These are phyloP conservation scores for Pogoniulus pusillus DNA, from an alignment of 2,797 vertebrate genomes.

Conservation along the genomic window DNA sequence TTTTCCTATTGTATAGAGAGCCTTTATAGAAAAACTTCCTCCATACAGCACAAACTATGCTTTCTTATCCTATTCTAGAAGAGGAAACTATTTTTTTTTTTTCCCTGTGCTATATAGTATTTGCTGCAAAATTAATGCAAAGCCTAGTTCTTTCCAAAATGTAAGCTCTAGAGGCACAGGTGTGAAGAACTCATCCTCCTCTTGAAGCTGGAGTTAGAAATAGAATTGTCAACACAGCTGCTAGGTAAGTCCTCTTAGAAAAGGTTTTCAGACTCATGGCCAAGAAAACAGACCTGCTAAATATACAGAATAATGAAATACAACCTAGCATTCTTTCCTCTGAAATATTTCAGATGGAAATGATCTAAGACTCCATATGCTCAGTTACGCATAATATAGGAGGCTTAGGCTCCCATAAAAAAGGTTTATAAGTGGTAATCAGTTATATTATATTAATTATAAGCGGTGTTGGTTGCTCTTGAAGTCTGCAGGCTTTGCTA, in stretches of 20 bases:
- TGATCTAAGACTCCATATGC: conserved; percentile 57
- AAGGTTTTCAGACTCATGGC: conserved; percentile 19
- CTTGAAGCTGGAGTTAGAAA: conserved; percentile 48
- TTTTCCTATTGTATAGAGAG: not conserved
- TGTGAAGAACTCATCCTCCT: conserved; percentile 51
- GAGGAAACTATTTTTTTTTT: not conserved
- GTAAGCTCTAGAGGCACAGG: conserved; percentile 43
- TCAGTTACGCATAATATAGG: conserved; percentile 13
- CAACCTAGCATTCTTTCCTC: conserved; percentile 5
- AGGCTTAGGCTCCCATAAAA: conserved; percentile 26
- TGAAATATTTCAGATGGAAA: conserved; percentile 45
- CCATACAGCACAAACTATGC: not conserved
- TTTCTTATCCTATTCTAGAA: not conserved
- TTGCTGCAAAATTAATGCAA: conserved; percentile 50
- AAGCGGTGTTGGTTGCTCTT: conserved; percentile 31
- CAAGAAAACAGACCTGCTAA: conserved; percentile 51
- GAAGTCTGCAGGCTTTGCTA: conserved; percentile 43
- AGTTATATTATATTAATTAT: conserved; percentile 60
- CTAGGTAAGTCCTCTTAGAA: conserved; percentile 45
- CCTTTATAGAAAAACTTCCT: not conserved
- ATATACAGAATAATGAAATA: conserved; percentile 53
- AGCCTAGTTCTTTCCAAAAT: conserved; percentile 10
- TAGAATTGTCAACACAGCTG: conserved; percentile 63
- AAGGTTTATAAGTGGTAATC: conserved; percentile 56
- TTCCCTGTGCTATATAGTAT: not conserved